Evolutionary conservation across 2,113 vertebrate species (phyloP), one percentile per base, ranked within the genome.

Genomic region (Galbula dea): DNA sequence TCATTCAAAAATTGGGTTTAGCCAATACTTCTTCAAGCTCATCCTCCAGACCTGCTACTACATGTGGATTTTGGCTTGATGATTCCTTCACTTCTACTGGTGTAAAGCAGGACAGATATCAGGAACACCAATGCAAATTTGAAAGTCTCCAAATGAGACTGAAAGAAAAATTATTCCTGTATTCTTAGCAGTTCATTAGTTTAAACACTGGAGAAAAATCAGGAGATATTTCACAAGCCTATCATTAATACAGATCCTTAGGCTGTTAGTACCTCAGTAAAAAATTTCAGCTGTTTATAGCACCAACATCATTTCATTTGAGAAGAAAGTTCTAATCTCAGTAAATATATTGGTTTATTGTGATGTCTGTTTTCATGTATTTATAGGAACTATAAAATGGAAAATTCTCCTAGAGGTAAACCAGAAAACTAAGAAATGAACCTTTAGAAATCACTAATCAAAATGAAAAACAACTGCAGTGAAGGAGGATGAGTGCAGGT

Each of bases 381-480:
- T 93, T 93, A 86, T 58, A 95, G 83, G 68, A 83, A 73, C 49
- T 43, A 27, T 71, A 41, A 84, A 95, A 90, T 76, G 45, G 61
- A 90, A 90, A 96, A 90, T 59, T 20, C 84, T 94, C 54, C 71
- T 90, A 88, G 72, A 92, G 12, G 37, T 92, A 87, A 96, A 94
- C 75, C 39, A 89, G 37, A 36, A 93, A 93, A 69, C 41, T 80
- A 93, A 96, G 86, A 91, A 92, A 95, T 83, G 54, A 69, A 24
- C 17, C 61, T 93, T 87, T 97, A 61, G 85, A 96, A 95, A 71
- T 59, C 39, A 81, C 80, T 83, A 89, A 95, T 94, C 87, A 94
- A 86, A 94, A 94, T 94, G 76, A 96, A 88, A 91, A 95, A 91
- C 26, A 95, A 43, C n/a, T 77, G 90, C 43, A 94, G 54, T 26